Evolutionary conservation across 2,113 vertebrate genomes (phyloP), one percentile per base, ranked within the genome.

Genomic region (Oreamnos americanus): DNA sequence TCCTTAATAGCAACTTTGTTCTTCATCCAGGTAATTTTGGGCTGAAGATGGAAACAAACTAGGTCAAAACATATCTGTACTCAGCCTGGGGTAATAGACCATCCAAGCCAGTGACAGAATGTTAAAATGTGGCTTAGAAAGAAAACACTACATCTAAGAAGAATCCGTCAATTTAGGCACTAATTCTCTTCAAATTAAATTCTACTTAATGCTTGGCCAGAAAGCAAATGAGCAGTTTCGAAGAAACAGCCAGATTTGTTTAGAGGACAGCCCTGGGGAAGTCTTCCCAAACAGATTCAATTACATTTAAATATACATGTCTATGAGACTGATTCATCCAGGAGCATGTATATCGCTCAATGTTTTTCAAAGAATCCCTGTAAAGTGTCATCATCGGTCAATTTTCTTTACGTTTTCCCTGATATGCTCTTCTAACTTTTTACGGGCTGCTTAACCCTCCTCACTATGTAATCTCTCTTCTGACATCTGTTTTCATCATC

Each of bases 11-110:
- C 5, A 2, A 99, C 99, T 98, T 99, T 99, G 98, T 99, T 99
- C 98, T 99, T 99, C 99, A 99, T 99, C 99, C 99, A 99, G 96
- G 99, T 99, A 97, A 99, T 99, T 98, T 99, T 99, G 94, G 99
- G 99, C 99, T 99, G 98, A 74, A 93, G 97, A 88, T 12, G 4
- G 87, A 94, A 92, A 28, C 91, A 64, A 76, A 74, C 55, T 16
- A 94, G 84, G 45, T 84, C 93, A 87, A 76, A 86, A 84, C 43
- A 26, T 67, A 39, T 5, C 33, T 57, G 64, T 47, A 33, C 10
- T 51, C 16, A 36, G 62, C 71, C 5, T 83, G 49, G 39, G 43
- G 33, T 36, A 67, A 86, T 2, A 86, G 57, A 19, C 23, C 19
- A 33, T 57, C 62, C 28, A 82, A 93, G 79, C 43, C 87, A 78